Base-by-base conservation (phyloP, 2,797 vertebrate species). In the Alauda arvensis region DNA sequence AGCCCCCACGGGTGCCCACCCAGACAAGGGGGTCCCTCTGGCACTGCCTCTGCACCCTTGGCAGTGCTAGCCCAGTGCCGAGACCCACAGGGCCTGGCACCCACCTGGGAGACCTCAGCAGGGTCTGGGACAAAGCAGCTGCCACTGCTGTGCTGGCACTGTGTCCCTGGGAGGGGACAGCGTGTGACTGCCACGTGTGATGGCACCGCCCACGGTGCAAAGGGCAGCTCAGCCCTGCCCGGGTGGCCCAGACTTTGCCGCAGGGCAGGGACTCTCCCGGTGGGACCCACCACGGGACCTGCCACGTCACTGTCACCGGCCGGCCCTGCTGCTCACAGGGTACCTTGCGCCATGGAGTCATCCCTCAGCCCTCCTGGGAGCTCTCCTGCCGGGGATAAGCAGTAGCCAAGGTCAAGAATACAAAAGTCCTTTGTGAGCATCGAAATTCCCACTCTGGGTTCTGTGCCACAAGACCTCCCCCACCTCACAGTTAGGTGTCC, bases 161-260 rank as follows among this genome's bases (percentile, higher is more conserved):
- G 16, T 1, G 2, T 77, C 69, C 62, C 42, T 1, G 1, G 67
- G 51, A 79, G 26, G 40, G 62, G 40, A 79, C 69, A 14, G 53
- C 0, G 9, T 40, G 80, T 37, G 57, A 60, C 56, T 69, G 59
- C 67, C 48, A 21, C 8, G 3, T 28, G 39, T 16, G 56, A 33
- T 21, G 0, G 0, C 18, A 13, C 59, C 1, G 1, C 70, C 49
- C n/a, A 5, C 26, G 1, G 86, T 83, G 67, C 83, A 78, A 93
- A 93, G 94, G 84, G 70, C 86, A 53, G 60, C 60, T 53, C 45
- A 33, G 79, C 45, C 23, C 48, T 77, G 45, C 52, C 28, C 3
- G 1, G 46, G 55, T 93, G 91, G 89, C 91, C 78, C 86, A 91
- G 84, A 88, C 91, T 92, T 89, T 89, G 86, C 39, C 18, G 45